phyloP scores from a whole-genome alignment of 1,140 invertebrate species.

The Cydia fagiglandana region DNA sequence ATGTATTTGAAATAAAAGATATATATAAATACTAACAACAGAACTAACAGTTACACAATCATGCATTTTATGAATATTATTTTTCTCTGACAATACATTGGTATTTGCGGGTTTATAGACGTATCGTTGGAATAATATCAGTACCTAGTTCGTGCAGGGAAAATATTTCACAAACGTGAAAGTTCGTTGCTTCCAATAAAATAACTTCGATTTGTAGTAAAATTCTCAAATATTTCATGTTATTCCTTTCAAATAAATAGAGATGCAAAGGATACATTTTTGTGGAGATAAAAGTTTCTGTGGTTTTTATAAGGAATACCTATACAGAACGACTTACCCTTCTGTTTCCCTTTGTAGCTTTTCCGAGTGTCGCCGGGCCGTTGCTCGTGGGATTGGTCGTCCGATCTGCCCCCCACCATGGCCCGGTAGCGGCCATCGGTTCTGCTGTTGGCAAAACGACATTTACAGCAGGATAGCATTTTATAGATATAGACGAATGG shows the following conservation, averaged over 20 bases:
- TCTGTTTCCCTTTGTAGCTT: constrained; percentile 69
- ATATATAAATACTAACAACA: no score
- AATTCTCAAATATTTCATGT: neutral
- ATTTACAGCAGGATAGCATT: constrained; percentile 13
- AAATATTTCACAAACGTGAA: constrained; percentile 2
- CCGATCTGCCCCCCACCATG: constrained; percentile 70
- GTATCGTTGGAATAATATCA: neutral
- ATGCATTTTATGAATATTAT: neutral
- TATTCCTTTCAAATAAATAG: constrained; percentile 16
- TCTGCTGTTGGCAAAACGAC: constrained; percentile 47
- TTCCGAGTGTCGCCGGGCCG: constrained; percentile 77
- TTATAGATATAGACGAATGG: constrained; percentile 1
- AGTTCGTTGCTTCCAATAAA: constrained; percentile 13
- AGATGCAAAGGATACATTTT: neutral
- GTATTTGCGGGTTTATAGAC: neutral
- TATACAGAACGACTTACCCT: constrained; percentile 47
- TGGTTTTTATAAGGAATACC: no score
- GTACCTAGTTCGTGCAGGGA: neutral
- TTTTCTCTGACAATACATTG: neutral
- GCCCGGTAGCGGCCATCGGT: constrained; percentile 70
- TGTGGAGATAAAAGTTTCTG: no score
- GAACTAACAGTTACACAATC: no score
- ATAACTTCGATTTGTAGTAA: neutral
- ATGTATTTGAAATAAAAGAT: no score
- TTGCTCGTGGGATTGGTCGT: constrained; percentile 84